Evolutionary conservation across 2,113 vertebrate genomes (phyloP).

Genomic region (Thymallus thymallus): DNA sequence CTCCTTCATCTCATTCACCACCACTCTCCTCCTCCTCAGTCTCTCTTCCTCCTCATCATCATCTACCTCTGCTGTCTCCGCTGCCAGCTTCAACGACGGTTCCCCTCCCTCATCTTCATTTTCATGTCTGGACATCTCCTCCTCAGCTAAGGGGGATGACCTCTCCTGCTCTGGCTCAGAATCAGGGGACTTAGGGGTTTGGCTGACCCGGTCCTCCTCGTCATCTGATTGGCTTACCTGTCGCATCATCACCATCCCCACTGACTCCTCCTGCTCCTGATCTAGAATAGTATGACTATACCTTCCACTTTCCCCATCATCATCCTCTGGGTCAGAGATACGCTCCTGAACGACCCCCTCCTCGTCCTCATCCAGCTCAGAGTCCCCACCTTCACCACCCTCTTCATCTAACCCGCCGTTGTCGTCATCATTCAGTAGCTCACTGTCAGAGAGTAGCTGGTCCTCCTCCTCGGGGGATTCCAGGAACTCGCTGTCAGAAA

Average conservation of each 20-base stretch:
- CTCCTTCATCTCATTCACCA: conserved; percentile 81
- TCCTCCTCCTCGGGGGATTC: conserved; percentile 75
- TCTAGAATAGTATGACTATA: conserved; percentile 24
- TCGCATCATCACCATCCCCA: conserved; percentile 67
- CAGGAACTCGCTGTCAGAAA: conserved; percentile 71
- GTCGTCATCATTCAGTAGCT: conserved; percentile 65
- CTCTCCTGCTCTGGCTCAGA: conserved; percentile 73
- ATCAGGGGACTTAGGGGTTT: conserved; percentile 76
- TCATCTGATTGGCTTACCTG: conserved; percentile 58
- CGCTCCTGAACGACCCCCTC: conserved; percentile 78
- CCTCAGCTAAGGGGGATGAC: conserved; percentile 41
- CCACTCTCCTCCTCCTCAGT: conserved; percentile 47
- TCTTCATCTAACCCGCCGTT: conserved; percentile 56
- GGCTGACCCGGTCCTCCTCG: conserved; percentile 57
- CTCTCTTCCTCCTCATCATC: conserved; percentile 20
- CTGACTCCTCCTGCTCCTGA: conserved; percentile 69
- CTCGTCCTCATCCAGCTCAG: conserved; percentile 56
- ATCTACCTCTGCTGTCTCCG: conserved; percentile 22
- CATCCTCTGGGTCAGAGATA: conserved; percentile 76
- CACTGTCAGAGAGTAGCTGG: conserved; percentile 65
- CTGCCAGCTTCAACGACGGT: background rate
- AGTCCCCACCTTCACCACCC: conserved; percentile 48
- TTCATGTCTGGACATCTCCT: conserved; percentile 64
- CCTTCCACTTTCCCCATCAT: conserved; percentile 63
- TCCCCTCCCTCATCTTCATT: conserved; percentile 37